Percentiles rank a stretch among this genome's conserved stretches.
Evolutionary conservation across 2,113 vertebrate species (phyloP).

Genomic region (Lophochroa leadbeateri): DNA sequence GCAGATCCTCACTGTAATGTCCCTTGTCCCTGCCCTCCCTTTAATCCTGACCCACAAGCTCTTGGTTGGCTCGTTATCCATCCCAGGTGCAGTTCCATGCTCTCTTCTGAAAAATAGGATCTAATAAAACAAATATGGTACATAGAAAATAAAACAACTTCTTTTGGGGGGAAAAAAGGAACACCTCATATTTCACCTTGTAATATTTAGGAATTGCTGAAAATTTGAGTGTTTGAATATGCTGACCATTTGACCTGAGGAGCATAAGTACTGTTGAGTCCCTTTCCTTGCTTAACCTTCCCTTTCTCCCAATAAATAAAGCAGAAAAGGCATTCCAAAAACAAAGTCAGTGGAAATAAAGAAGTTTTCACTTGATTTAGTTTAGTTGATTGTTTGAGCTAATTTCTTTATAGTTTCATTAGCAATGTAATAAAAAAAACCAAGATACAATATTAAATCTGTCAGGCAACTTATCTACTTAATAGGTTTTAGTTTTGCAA

Average conservation of each 20-base stretch:
- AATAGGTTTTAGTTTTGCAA: background rate
- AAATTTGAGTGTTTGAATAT: background rate
- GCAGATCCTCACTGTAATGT: no score
- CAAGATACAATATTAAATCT: background rate
- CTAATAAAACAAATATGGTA: background rate
- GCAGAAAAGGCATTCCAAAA: background rate
- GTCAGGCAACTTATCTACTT: background rate
- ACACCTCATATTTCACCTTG: background rate
- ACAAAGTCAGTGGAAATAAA: background rate
- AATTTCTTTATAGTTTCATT: background rate
- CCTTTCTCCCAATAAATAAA: background rate
- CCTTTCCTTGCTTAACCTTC: background rate
- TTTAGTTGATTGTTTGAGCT: background rate
- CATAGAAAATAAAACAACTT: background rate
- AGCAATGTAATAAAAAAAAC: background rate
- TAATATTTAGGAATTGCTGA: background rate
- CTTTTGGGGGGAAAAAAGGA: rapidly evolving
- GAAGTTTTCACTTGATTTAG: background rate
- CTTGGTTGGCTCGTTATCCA: no score
- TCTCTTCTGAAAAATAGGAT: background rate
- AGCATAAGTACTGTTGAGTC: background rate
- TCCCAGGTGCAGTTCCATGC: no score
- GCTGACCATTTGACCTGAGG: background rate
- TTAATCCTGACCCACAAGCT: no score
- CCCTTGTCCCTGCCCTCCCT: no score